Conservation (phyloP, 2,797 vertebrate species). For the Pantherophis vulpinus region DNA sequence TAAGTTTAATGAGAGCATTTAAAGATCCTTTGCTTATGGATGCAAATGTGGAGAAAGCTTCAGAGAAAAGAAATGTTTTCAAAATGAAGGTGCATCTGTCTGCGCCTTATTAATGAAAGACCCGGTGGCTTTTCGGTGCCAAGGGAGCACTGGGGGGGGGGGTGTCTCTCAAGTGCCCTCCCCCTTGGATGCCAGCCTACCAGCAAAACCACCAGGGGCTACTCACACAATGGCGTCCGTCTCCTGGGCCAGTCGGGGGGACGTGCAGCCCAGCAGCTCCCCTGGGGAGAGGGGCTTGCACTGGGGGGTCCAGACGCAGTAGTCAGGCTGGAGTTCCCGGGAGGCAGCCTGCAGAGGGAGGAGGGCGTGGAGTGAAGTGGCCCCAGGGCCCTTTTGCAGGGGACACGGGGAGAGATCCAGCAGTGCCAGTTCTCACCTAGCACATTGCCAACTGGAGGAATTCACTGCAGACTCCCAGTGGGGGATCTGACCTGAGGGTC, state of each 20-base stretch:
- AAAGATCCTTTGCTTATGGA: background rate
- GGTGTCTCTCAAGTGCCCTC: background rate
- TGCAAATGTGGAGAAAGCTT: background rate
- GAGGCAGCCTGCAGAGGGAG: conserved; percentile 64
- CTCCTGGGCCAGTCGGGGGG: conserved; percentile 79
- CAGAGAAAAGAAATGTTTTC: background rate
- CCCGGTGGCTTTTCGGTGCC: rapidly evolving
- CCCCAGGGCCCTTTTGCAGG: background rate
- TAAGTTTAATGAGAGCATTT: background rate
- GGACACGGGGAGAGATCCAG: background rate
- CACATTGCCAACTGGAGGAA: background rate
- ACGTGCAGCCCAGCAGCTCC: conserved; percentile 94
- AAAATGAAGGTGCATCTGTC: background rate
- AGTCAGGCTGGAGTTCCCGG: conserved; percentile 81
- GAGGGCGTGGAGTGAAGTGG: background rate
- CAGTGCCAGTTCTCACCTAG: background rate
- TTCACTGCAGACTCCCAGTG: background rate
- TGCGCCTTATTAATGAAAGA: background rate
- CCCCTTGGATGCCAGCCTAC: background rate
- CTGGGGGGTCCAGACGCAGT: conserved; percentile 86
- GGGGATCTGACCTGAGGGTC: background rate
- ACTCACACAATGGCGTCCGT: conserved; percentile 91
- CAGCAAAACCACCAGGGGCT: rapidly evolving
- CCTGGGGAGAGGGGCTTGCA: conserved; percentile 95
- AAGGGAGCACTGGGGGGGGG: rapidly evolving